Evolutionary conservation across 2,797 vertebrate genomes (phyloP).

Genomic region (Poecile montanus): DNA sequence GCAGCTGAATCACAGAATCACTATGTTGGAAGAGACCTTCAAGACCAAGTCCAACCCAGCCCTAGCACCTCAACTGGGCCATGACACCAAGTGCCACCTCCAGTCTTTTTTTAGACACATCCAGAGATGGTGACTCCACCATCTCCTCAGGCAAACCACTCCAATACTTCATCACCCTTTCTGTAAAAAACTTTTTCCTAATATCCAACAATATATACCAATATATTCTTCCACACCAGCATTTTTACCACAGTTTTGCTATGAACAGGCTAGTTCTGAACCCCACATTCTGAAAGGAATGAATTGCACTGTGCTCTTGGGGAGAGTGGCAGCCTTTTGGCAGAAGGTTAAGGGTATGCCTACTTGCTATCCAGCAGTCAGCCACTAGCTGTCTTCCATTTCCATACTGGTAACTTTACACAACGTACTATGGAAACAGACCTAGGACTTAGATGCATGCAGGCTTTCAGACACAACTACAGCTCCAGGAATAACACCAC

Average conservation of each 20-base stretch:
- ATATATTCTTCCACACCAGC: neutral
- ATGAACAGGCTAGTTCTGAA: neutral
- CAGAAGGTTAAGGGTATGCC: neutral
- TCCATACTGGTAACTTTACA: neutral
- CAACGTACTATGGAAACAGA: neutral
- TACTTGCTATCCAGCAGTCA: neutral
- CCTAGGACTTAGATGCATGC: fast-evolving
- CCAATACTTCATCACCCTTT: too few species aligned
- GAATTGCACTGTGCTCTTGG: neutral
- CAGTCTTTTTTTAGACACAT: too few species aligned
- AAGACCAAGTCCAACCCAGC: too few species aligned
- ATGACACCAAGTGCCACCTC: too few species aligned
- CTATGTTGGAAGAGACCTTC: too few species aligned
- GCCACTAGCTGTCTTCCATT: neutral
- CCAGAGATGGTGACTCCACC: too few species aligned
- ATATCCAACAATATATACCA: neutral
- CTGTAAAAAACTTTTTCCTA: too few species aligned
- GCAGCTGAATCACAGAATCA: neutral
- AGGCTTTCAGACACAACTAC: neutral
- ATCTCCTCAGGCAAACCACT: too few species aligned
- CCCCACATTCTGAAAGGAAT: neutral
- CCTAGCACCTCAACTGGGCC: too few species aligned
- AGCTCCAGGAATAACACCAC: neutral
- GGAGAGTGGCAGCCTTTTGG: neutral
- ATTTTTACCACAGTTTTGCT: neutral